Conservation (phyloP, 2,888 invertebrate genomes). For the Temnothorax unifasciatus region DNA sequence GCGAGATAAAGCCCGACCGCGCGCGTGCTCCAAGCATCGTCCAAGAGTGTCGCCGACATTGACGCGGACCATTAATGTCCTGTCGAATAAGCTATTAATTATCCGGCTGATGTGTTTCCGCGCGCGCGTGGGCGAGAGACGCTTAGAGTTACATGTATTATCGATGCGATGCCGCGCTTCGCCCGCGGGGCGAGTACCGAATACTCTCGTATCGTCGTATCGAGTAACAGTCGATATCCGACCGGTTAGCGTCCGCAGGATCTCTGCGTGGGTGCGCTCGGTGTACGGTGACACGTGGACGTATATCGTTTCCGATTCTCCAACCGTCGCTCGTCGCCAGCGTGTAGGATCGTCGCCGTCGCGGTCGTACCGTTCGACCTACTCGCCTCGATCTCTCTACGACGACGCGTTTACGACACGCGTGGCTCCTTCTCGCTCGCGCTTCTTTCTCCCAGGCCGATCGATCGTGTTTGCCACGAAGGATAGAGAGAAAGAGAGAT, state of each 20-base stretch:
- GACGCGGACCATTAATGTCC: not conserved
- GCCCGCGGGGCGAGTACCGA: not conserved
- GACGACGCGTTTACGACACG: constrained; percentile 16
- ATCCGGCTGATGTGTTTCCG: not conserved
- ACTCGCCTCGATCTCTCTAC: constrained; percentile 54
- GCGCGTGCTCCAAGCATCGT: not conserved
- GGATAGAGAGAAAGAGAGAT: not conserved
- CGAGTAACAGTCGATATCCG: constrained; percentile 39
- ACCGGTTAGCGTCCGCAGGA: constrained; percentile 10
- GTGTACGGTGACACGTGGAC: constrained; percentile 46
- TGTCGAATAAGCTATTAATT: constrained; percentile 26
- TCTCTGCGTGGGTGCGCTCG: constrained; percentile 11
- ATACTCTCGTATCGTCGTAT: constrained; percentile 30
- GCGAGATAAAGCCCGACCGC: not conserved
- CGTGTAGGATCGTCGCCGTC: constrained; percentile 13
- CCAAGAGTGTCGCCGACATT: not conserved
- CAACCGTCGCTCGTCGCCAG: not conserved
- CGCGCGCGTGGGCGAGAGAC: not conserved
- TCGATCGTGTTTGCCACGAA: constrained; percentile 15
- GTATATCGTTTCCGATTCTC: constrained; percentile 55
- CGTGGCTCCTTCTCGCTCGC: constrained; percentile 8
- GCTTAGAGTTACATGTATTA: constrained; percentile 19
- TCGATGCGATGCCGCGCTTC: constrained; percentile 8
- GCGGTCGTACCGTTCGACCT: constrained; percentile 52
- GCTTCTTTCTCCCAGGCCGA: not conserved